Evolutionary conservation across 2,888 invertebrate species (phyloP).

Genomic region (Metacarcinus magister): DNA sequence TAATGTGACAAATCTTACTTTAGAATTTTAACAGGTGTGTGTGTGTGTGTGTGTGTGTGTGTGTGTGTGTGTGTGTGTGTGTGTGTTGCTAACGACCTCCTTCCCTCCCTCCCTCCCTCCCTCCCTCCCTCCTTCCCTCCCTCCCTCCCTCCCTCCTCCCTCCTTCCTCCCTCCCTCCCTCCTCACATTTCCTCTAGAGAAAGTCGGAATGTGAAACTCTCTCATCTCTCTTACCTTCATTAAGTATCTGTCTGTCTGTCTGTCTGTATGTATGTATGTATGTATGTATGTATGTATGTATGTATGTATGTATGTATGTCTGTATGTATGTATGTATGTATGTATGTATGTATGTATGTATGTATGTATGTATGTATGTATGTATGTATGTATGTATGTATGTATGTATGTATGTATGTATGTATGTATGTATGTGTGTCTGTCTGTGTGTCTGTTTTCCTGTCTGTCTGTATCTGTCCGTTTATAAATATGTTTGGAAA

Average conservation of each 20-base stretch:
- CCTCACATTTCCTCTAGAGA: background rate
- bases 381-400: conserved; percentile 17
- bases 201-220: conserved; percentile 6
- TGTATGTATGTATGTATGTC: background rate
- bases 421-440: too few relatives aligned
- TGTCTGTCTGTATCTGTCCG: too few relatives aligned
- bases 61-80: too few relatives aligned
- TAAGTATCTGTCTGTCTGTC: background rate
- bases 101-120: background rate
- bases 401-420: background rate
- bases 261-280: background rate
- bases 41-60: too few relatives aligned
- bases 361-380: too few relatives aligned
- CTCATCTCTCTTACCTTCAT: background rate
- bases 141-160: background rate
- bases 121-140: background rate
- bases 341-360: background rate
- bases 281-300: background rate
- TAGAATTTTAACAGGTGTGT: too few relatives aligned
- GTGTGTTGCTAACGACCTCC: background rate
- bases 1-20: too few relatives aligned
- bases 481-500: too few relatives aligned
- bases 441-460: too few relatives aligned
- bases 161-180: background rate
- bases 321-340: conserved; percentile 34